Evolutionary conservation across 2,888 invertebrate species (phyloP).

Genomic region (Megalurothrips usitatus): DNA sequence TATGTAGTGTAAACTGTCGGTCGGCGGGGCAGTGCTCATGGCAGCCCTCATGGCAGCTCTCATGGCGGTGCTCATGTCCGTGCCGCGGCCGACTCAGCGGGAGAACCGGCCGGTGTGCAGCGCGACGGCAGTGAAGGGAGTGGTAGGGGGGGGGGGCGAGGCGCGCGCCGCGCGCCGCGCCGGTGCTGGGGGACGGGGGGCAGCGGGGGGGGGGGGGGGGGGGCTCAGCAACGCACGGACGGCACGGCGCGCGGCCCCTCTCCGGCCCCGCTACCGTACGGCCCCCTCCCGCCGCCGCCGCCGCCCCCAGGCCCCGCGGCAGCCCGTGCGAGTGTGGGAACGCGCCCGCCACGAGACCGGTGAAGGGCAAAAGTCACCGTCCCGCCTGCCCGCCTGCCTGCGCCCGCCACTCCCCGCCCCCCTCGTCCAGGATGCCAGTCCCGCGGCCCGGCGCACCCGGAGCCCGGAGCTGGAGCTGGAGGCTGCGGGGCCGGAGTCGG

Average conservation of each 20-base stretch:
- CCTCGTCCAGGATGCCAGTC: neutral
- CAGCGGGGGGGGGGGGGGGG: neutral
- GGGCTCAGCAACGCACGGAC: neutral
- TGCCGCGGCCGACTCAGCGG: neutral
- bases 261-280: neutral
- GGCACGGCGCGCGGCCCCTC: neutral
- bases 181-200: neutral
- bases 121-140: neutral
- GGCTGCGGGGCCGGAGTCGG: too few relatives aligned
- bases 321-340: conserved; percentile 5
- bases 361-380: conserved; percentile 22
- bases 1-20: too few relatives aligned
- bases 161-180: neutral
- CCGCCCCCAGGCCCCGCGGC: neutral
- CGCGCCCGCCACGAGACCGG: conserved; percentile 22
- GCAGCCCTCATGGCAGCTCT: too few relatives aligned
- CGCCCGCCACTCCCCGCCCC: neutral
- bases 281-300: neutral
- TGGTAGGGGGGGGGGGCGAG: neutral
- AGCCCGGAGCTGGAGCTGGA: neutral
- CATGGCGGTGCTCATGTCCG: neutral
- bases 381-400: neutral
- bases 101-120: neutral
- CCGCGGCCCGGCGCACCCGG: neutral
- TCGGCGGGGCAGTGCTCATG: too few relatives aligned